Base-by-base conservation (phyloP, 2,888 invertebrate species). In the Hypolimnas misippus region DNA sequence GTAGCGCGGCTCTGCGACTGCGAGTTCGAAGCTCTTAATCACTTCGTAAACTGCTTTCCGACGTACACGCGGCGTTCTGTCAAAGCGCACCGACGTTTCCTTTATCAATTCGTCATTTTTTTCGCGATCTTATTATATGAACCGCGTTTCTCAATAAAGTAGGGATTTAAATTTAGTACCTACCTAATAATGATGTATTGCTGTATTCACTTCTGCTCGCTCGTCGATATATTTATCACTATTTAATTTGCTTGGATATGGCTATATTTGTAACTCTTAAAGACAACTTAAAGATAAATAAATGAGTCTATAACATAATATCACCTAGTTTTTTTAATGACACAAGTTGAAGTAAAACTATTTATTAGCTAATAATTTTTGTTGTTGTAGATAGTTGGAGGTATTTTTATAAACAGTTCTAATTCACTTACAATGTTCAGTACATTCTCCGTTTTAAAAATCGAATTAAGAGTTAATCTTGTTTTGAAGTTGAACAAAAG, bases 11-110 rank as follows among this genome's bases (percentile, higher is more conserved):
- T 63, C 65, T 46, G 44, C 65, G 63, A 71, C 65, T 46, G 44
- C 65, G 63, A 71, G 74, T 76, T 78, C 76, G 77, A 80, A 81
- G 76, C 73, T 77, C 75, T 66, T 70, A 78, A 79, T 74, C 76
- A 73, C 77, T 68, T 81, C 83, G 80, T 83, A 78, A 83, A 75
- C 73, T 67, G 66, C 70, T 73, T 71, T 71, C 25, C 25, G 25
- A 25, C 25, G 40, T 44, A 16, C 10, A 14, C 25, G n/a, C 16
- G 19, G 14, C 60, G 12, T 14, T 44, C 44, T 17, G 29, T 19
- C 38, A 71, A 67, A 72, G 57, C 65, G 42, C 17, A 31, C 35
- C 25, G 56, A 16, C 19, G 59, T 49, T 53, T 52, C 56, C 38
- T 59, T 25, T 57, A 53, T 35, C 33, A 33, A 52, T 60, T 52